Evolutionary conservation across 1,140 invertebrate species (phyloP), one percentile per base, ranked within the genome.

Genomic region (Eupeodes corollae): DNA sequence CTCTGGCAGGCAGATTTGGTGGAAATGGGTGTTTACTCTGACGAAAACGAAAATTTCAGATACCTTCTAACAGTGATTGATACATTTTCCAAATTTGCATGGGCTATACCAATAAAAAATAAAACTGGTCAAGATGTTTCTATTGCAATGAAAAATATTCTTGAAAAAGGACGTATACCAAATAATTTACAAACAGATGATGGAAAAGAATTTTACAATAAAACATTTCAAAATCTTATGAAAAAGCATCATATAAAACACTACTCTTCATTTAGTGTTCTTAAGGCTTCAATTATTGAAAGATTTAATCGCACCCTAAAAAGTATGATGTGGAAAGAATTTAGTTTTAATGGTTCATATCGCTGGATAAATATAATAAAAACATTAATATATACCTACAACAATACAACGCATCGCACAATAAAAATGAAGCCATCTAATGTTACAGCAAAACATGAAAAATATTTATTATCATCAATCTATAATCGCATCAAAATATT

Each of bases 31-130:
- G 50, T 43, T 1, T 63, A 59, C 54, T 47, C 52, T 18, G 51
- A 51, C 49, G 21, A 55, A 34, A 75, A 76, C 59, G 54, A 59
- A 38, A 57, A 59, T 21, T 67, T 56, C 52, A 65, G 64, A 47
- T 75, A 70, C 51, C 55, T 75, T 30, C 51, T 76, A 44, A 67
- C 59, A 18, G 58, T 71, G 6, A 74, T 75, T 47, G 68, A 75
- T 56, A 51, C n/a, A n/a, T n/a, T n/a, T n/a, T n/a, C n/a, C n/a
- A n/a, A n/a, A n/a, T n/a, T n/a, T n/a, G n/a, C n/a, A 15, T 75
- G 63, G 63, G 62, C 61, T n/a, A 37, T 63, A 26, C 63, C 70
- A 6, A 14, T 75, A 30, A 72, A 72, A 66, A 63, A 50, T 13
- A 76, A 76, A 62, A 69, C 48, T 44, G 66, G 52, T 37, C 45